Percentiles rank a stretch among this genome's conserved stretches.
Conservation (phyloP, 2,797 vertebrate species). For the Myotis pilosus region DNA sequence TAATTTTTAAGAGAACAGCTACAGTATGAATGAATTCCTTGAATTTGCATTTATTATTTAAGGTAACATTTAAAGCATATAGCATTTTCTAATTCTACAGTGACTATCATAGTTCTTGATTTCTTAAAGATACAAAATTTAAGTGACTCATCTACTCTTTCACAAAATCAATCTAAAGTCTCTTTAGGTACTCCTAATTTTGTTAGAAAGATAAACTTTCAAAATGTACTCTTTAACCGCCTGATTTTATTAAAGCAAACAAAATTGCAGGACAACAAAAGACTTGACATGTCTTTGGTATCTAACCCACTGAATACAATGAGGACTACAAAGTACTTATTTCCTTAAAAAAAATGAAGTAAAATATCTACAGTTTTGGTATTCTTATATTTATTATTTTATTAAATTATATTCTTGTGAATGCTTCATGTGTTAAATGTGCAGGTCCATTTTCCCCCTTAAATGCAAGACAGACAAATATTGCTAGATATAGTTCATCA, state of each 20-base stretch:
- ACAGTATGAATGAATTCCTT: neutral
- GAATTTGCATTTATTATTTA: constrained; percentile 33
- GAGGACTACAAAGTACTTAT: constrained; percentile 43
- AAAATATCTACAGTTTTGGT: neutral
- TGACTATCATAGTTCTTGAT: constrained; percentile 1
- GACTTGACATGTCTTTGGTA: neutral
- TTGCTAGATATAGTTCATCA: constrained; percentile 42
- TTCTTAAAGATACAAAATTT: constrained; percentile 32
- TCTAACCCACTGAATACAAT: constrained; percentile 12
- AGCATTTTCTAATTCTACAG: neutral
- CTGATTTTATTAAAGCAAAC: constrained; percentile 28
- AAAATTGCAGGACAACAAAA: constrained; percentile 50
- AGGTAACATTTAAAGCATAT: constrained; percentile 17
- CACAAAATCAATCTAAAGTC: constrained; percentile 33
- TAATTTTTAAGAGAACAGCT: neutral
- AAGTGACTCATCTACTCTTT: constrained; percentile 31
- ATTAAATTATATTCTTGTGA: constrained; percentile 25
- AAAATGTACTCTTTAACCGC: neutral
- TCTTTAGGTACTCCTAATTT: neutral
- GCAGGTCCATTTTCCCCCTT: neutral
- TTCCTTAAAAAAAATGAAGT: neutral
- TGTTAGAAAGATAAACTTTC: neutral
- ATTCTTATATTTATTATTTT: constrained; percentile 54
- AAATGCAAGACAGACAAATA: neutral
- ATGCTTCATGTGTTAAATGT: constrained; percentile 13